phyloP scores from a whole-genome alignment of 2,113 vertebrate genomes.

The Brachirus orientalis region DNA sequence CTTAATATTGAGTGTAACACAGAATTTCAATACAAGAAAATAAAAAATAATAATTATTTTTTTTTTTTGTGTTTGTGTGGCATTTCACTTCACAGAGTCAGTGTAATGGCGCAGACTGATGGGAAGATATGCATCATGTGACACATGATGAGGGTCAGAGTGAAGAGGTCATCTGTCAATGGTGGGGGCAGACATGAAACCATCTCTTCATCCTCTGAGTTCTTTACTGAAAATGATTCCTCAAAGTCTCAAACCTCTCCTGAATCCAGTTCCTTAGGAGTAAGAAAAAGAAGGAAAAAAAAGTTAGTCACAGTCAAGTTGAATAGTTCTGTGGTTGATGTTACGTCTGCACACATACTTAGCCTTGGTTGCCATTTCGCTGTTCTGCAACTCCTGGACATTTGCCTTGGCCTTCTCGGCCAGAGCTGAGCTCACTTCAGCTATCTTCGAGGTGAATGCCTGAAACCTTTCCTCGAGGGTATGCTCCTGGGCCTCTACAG shows the following conservation, averaged over 20 bases:
- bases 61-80: background rate
- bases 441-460: slow-evolving; percentile 6
- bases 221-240: fast-evolving
- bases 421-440: background rate
- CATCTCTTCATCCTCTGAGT: background rate
- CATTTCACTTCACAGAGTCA: background rate
- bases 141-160: no score
- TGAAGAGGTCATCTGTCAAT: no score
- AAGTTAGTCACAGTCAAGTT: background rate
- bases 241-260: background rate
- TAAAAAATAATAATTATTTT: background rate
- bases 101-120: no score
- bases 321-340: background rate
- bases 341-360: slow-evolving; percentile 42
- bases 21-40: background rate
- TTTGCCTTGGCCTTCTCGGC: slow-evolving; percentile 24
- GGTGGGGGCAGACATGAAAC: background rate
- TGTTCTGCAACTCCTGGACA: background rate
- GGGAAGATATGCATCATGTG: no score
- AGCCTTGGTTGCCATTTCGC: slow-evolving; percentile 30
- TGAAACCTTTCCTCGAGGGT: slow-evolving; percentile 28
- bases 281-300: background rate
- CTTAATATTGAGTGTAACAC: slow-evolving; percentile 10
- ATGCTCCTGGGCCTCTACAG: slow-evolving; percentile 72
- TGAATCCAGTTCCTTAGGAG: slow-evolving; percentile 63